Evolutionary conservation across 2,888 invertebrate species (phyloP).

Genomic region (Ceriagrion tenellum): DNA sequence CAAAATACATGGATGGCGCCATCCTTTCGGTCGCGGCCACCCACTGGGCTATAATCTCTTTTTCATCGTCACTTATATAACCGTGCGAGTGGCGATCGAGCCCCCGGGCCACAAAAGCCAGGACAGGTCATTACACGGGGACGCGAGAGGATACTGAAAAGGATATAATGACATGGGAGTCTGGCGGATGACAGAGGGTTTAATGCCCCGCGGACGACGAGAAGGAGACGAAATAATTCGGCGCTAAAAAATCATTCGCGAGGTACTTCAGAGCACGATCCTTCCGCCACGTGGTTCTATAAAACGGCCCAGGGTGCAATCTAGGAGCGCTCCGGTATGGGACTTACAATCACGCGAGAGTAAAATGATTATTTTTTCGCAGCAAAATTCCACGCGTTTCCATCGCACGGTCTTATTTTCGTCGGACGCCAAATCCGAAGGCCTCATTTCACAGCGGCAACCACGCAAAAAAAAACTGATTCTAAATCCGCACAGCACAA

Average conservation of each 20-base stretch:
- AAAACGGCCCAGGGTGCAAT: background rate
- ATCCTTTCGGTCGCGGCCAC: background rate
- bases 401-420: no score
- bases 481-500: no score
- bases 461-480: no score
- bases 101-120: background rate
- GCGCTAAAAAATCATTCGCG: background rate
- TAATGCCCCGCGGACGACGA: background rate
- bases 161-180: background rate
- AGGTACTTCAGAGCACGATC: background rate
- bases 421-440: no score
- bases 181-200: background rate
- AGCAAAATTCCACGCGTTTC: no score
- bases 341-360: background rate
- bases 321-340: background rate
- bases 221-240: background rate
- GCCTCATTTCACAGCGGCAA: no score
- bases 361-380: background rate
- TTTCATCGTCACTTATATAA: constrained; percentile 33
- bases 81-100: background rate
- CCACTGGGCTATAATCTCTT: constrained; percentile 12
- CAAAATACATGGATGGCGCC: background rate
- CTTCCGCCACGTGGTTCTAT: background rate
- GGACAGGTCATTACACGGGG: background rate
- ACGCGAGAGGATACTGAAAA: background rate